These are phyloP conservation scores for Cinara cedri DNA, from an alignment of 2,888 invertebrate genomes.

Conservation along the genomic window DNA sequence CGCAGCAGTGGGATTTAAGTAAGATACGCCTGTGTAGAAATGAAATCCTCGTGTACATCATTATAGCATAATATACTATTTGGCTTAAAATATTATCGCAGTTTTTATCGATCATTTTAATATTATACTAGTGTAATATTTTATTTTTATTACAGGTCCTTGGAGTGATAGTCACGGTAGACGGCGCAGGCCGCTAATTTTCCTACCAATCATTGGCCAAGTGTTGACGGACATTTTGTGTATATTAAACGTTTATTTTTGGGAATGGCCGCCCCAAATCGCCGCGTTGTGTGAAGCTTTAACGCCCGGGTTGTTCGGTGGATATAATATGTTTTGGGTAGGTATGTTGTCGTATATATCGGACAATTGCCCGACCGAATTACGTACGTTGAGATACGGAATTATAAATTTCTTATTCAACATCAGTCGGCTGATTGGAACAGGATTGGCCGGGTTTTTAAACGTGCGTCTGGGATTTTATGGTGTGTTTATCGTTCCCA, in stretches of 20 bases:
- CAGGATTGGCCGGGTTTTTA: conserved; percentile 56
- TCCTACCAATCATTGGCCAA: conserved; percentile 59
- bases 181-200: conserved; percentile 57
- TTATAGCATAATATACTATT: too few species aligned
- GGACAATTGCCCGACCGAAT: conserved; percentile 58
- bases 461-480: conserved; percentile 54
- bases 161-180: conserved; percentile 59
- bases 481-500: conserved; percentile 36
- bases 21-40: too few species aligned
- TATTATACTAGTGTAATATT: too few species aligned
- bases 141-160: conserved; percentile 55
- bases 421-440: conserved; percentile 40
- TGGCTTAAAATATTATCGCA: too few species aligned
- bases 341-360: conserved; percentile 59
- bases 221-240: conserved; percentile 58
- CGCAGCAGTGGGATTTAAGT: too few species aligned
- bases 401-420: conserved; percentile 56
- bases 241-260: conserved; percentile 59
- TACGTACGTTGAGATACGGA: conserved; percentile 59
- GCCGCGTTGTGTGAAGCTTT: conserved; percentile 59
- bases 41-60: too few species aligned
- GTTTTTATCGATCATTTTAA: too few species aligned
- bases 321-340: conserved; percentile 59
- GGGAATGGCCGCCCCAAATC: conserved; percentile 59
- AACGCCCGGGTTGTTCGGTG: conserved; percentile 59